Base-by-base conservation (phyloP, 2,797 vertebrate genomes). In the Sorex maritimensis region DNA sequence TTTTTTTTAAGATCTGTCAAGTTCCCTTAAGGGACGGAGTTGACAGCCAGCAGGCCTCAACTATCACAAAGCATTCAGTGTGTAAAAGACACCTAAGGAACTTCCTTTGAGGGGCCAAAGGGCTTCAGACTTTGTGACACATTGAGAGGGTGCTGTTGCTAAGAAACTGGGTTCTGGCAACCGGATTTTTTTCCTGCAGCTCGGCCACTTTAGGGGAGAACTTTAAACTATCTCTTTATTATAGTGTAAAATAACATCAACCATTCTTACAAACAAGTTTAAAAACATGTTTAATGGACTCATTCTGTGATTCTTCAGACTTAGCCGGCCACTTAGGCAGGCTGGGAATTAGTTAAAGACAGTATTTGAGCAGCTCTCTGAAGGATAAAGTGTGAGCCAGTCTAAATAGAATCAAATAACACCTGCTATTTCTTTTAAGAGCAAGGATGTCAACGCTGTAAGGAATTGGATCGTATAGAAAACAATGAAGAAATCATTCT, bases 21-120 rank as follows among this genome's bases (percentile, higher is more conserved):
- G 98, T 98, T 99, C 98, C 99, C 99, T 99, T 98, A 98, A 98
- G 99, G 99, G 98, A 99, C 96, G 5, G 68, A 96, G 98, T 98
- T 99, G 99, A 99, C 99, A 99, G 99, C 98, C 98, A 98, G 96
- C 97, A 97, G 97, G 98, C 97, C 97, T 98, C 95, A 97, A 98
- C 99, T 99, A 98, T 98, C 98, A 98, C 92, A 96, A 98, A 97
- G 98, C 98, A 34, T 98, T 98, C 95, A 94, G 96, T 97, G 98
- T 98, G 98, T 98, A 98, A 98, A 97, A 98, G 98, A 98, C 98
- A 98, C 99, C 98, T 98, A 97, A 98, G 98, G 98, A 99, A 98
- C 98, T 98, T 98, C 98, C 98, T 97, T 85, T 44, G 38, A 88
- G 95, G 94, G 98, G 98, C 97, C 98, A 96, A 97, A 97, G 98